Evolutionary conservation across 2,888 invertebrate species (phyloP), one percentile per base, ranked within the genome.

Genomic region (Zootermopsis nevadensis): DNA sequence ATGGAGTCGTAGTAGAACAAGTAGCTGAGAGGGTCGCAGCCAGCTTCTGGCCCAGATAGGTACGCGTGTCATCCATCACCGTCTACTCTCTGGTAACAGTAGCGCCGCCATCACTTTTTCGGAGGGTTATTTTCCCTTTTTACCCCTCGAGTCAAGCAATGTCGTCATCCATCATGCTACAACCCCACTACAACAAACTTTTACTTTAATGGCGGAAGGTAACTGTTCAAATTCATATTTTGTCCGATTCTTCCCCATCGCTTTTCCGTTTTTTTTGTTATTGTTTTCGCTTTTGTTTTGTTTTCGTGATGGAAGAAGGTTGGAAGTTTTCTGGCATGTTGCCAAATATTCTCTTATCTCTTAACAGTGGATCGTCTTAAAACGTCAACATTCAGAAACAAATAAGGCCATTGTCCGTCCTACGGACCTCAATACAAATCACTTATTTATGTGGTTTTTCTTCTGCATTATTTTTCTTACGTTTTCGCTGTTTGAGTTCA

Each of bases 151-250:
- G 69, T 69, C 69, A 69, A 69, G 69, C 69, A 33, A 69, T 69
- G 69, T 69, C 69, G 19, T 69, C 69, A 69, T 69, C 69, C 69
- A 69, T 69, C 69, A 69, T 27, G 60, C 33, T 69, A 10, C 31
- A 69, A 69, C 69, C 69, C 69, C 69, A 22, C 69, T 27, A 69
- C 69, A 69, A 33, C 69, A 69, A 69, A 69, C 31, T 69, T 69
- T 69, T 33, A 69, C 69, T 69, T 69, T 69, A 69, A 69, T 69
- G 69, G 69, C 33, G 69, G 69, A 31, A 69, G 69, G 69, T 69
- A 33, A 69, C 69, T 69, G 69, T 69, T 69, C 69, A 69, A 69
- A 69, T 69, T 69, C 69, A 31, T 69, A 69, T 69, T 69, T 31
- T 69, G 69, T 33, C 69, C 69, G 69, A 69, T 69, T 69, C 15